phyloP scores from a whole-genome alignment of 2,797 vertebrate species.

The Danionella dracula region DNA sequence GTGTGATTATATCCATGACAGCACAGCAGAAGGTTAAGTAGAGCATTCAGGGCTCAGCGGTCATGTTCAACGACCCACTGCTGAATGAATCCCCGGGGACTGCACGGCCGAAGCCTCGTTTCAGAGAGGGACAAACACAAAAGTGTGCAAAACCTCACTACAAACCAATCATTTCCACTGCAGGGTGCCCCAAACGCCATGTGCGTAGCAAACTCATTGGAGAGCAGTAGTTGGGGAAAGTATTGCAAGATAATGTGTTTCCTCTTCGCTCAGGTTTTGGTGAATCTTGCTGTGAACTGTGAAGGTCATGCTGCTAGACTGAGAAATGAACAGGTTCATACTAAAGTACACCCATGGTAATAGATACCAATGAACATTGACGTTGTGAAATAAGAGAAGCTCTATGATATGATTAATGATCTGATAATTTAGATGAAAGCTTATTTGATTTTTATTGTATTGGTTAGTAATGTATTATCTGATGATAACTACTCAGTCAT shows the following conservation, averaged over 20 bases:
- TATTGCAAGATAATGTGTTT: neutral
- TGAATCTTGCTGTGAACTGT: neutral
- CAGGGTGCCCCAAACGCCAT: conserved; percentile 30
- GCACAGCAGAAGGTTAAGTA: conserved; percentile 45
- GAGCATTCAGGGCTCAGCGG: conserved; percentile 44
- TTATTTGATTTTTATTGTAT: too few relatives aligned
- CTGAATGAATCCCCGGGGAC: conserved; percentile 47
- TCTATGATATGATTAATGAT: too few relatives aligned
- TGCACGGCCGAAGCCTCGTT: conserved; percentile 28
- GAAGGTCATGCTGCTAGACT: too few relatives aligned
- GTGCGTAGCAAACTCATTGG: conserved; percentile 27
- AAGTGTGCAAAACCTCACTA: conserved; percentile 34
- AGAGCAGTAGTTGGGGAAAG: conserved; percentile 25
- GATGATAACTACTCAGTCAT: too few relatives aligned
- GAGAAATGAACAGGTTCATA: too few relatives aligned
- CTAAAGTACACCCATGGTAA: too few relatives aligned
- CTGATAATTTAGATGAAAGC: too few relatives aligned
- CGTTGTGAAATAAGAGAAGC: too few relatives aligned
- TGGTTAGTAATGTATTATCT: too few relatives aligned
- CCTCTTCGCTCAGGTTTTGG: neutral
- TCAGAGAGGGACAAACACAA: conserved; percentile 33
- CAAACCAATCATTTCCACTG: conserved; percentile 47
- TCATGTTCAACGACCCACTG: conserved; percentile 49
- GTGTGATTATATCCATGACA: conserved; percentile 24
- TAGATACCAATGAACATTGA: too few relatives aligned